Conservation (phyloP, 2,888 invertebrate genomes). For the Lasius fuliginosus region DNA sequence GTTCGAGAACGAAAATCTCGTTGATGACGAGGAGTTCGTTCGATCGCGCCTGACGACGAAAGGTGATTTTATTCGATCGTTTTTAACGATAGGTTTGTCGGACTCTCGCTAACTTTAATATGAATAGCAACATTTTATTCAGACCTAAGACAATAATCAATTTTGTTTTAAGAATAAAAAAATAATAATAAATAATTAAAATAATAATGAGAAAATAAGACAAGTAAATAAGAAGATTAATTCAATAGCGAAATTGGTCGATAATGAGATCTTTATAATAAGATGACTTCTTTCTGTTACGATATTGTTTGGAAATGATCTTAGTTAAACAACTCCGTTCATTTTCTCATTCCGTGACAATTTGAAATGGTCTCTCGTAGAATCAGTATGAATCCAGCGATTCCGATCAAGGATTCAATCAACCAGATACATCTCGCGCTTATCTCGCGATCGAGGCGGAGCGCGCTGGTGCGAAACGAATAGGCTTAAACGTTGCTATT, state of each 20-base stretch:
- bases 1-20: background rate
- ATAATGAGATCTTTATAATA: background rate
- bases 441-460: constrained; percentile 27
- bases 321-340: background rate
- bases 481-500: constrained; percentile 40
- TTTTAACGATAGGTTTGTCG: background rate
- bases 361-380: background rate
- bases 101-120: background rate
- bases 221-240: background rate
- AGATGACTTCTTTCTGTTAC: too few relatives aligned
- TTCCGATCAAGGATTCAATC: background rate
- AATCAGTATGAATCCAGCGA: background rate
- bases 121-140: background rate
- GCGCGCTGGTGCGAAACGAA: constrained; percentile 43
- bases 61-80: background rate
- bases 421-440: background rate
- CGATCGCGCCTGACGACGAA: background rate
- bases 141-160: background rate
- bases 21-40: constrained; percentile 3
- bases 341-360: background rate
- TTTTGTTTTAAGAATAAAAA: background rate
- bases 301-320: background rate
- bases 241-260: background rate
- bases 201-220: too few relatives aligned
- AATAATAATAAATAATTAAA: too few relatives aligned